These are phyloP conservation scores for Trilocha varians DNA, from an alignment of 2,888 invertebrate genomes.

Conservation along the genomic window DNA sequence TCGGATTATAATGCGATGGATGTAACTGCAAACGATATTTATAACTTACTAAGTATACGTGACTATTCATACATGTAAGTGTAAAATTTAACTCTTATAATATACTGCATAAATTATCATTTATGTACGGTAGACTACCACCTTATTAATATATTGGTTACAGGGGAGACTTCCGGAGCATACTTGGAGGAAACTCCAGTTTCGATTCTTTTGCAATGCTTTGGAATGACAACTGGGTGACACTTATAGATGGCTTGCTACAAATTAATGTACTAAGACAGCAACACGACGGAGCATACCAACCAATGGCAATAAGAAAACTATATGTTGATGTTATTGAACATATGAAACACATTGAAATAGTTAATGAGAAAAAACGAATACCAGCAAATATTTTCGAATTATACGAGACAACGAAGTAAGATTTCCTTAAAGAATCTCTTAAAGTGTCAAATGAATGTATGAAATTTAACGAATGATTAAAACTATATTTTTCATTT, in stretches of 20 bases:
- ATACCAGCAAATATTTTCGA: conserved; percentile 5
- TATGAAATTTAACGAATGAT: too few relatives aligned
- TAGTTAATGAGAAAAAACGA: not conserved
- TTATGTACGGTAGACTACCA: too few relatives aligned
- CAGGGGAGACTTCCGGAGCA: conserved; percentile 4
- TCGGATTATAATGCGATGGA: not conserved
- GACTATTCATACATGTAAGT: conserved; percentile 24
- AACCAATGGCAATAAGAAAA: conserved; percentile 64
- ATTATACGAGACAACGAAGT: conserved; percentile 7
- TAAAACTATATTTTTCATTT: too few relatives aligned
- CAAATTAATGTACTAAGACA: conserved; percentile 79
- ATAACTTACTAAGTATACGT: conserved; percentile 20
- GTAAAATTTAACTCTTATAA: too few relatives aligned
- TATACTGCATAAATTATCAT: too few relatives aligned
- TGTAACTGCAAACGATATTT: conserved; percentile 19
- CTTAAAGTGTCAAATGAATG: too few relatives aligned
- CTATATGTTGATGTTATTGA: conserved; percentile 19
- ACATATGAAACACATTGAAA: conserved; percentile 2
- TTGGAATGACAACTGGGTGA: conserved; percentile 77
- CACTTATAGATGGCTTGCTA: conserved; percentile 84
- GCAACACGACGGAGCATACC: conserved; percentile 70
- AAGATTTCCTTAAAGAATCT: conserved; percentile 1
- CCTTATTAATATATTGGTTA: not conserved
- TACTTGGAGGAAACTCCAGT: not conserved
- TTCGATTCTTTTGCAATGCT: conserved; percentile 1